These are phyloP conservation scores for Eulemur rubriventer DNA, from an alignment of 2,797 vertebrate genomes.

Conservation along the genomic window DNA sequence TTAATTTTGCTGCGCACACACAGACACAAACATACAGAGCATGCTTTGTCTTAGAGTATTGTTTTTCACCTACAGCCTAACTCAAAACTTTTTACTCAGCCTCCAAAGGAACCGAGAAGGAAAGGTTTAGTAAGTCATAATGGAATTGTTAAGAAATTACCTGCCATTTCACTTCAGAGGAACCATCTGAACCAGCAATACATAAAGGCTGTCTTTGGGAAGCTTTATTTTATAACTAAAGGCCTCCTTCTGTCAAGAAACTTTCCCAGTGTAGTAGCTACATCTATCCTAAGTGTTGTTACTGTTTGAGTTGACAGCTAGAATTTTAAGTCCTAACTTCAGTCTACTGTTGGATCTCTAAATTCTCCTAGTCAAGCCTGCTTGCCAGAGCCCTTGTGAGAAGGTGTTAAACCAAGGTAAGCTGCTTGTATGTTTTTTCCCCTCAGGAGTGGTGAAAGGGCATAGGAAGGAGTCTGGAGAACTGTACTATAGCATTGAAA, in stretches of 20 bases:
- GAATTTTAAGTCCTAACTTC: background rate
- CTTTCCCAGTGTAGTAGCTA: background rate
- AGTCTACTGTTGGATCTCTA: background rate
- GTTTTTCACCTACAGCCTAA: constrained; percentile 35
- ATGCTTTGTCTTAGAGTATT: background rate
- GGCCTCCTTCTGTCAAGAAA: background rate
- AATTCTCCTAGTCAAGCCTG: background rate
- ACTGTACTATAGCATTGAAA: constrained; percentile 94
- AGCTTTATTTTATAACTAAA: constrained; percentile 11
- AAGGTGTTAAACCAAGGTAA: background rate
- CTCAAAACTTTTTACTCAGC: background rate
- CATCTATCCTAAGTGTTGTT: background rate
- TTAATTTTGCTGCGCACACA: background rate
- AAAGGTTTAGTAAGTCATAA: constrained; percentile 26
- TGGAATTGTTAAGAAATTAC: background rate
- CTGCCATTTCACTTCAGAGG: background rate
- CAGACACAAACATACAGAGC: background rate
- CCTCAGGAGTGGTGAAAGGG: constrained; percentile 92
- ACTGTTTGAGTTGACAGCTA: background rate
- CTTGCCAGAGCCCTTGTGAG: background rate
- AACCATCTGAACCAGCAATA: background rate
- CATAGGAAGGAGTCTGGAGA: constrained; percentile 93
- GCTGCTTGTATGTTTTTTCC: background rate
- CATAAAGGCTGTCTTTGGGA: background rate
- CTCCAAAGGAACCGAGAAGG: background rate